A percentile compares a stretch with the other conserved stretches of the same genome.
Evolutionary conservation across 2,888 invertebrate species (phyloP).

Genomic region (Brachynemurus nebulosus): DNA sequence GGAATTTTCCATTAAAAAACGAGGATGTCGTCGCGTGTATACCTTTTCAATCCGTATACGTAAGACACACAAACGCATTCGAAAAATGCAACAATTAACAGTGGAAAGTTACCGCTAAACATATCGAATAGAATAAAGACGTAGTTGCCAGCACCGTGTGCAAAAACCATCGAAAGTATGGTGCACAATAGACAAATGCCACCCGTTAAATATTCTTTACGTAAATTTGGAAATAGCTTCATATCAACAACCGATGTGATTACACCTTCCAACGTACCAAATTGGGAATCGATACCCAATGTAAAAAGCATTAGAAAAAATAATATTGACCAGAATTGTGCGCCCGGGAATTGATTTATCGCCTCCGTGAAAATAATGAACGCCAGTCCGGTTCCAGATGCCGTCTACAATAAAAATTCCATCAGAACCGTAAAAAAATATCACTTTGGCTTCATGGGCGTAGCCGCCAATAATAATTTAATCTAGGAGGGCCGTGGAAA

Average conservation of each 20-base stretch:
- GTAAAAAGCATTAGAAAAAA: conserved; percentile 97
- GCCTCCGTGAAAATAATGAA: conserved; percentile 98
- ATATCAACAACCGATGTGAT: conserved; percentile 92
- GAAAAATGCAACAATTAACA: conserved; percentile 83
- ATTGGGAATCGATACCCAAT: conserved; percentile 91
- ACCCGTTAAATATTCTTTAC: conserved; percentile 80
- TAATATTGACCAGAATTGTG: conserved; percentile 89
- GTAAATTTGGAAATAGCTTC: conserved; percentile 81
- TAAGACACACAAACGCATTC: conserved; percentile 90
- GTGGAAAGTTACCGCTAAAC: conserved; percentile 85
- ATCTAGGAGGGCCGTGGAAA: too few relatives aligned
- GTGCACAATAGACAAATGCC: conserved; percentile 70
- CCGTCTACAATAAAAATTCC: conserved; percentile 58
- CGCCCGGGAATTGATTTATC: conserved; percentile 92
- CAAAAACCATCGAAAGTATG: conserved; percentile 75
- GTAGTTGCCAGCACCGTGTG: conserved; percentile 87
- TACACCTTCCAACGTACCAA: conserved; percentile 90
- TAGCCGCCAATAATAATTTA: too few relatives aligned
- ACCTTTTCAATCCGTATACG: conserved; percentile 85
- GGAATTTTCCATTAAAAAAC: background rate
- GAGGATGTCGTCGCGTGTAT: conserved; percentile 19
- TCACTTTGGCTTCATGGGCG: too few relatives aligned
- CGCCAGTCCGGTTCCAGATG: conserved; percentile 89
- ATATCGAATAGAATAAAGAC: conserved; percentile 87
- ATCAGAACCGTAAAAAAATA: too few relatives aligned